phyloP scores from a whole-genome alignment of 2,113 vertebrate species.

The Cyanoderma ruficeps region DNA sequence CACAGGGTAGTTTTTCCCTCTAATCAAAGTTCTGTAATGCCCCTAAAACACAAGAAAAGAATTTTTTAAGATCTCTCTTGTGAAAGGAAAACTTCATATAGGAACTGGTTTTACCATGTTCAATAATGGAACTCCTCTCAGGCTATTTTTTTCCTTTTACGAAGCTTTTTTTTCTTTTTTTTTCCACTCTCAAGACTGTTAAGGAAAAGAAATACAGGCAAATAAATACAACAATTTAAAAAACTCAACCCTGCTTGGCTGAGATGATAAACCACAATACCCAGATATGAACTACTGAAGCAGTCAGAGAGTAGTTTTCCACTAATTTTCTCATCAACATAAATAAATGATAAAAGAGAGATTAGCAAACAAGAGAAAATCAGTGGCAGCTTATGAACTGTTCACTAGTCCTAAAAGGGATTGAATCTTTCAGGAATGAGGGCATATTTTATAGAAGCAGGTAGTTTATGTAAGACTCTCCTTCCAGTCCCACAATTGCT shows the following conservation, averaged over 20 bases:
- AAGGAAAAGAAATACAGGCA: background rate
- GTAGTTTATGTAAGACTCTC: background rate
- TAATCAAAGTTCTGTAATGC: background rate
- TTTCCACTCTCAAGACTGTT: background rate
- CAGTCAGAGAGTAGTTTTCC: background rate
- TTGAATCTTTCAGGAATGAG: background rate
- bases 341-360: background rate
- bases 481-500: background rate
- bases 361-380: background rate
- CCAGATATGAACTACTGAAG: background rate
- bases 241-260: background rate
- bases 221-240: background rate
- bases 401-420: background rate
- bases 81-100: background rate
- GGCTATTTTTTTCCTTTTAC: background rate
- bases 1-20: background rate
- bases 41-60: background rate
- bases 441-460: background rate
- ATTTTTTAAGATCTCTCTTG: background rate
- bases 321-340: background rate
- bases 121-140: background rate
- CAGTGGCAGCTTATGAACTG: background rate
- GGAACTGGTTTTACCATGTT: background rate
- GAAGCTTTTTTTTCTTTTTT: background rate
- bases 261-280: background rate